phyloP scores from a whole-genome alignment of 2,797 vertebrate genomes.

The Sebastes steindachneri region DNA sequence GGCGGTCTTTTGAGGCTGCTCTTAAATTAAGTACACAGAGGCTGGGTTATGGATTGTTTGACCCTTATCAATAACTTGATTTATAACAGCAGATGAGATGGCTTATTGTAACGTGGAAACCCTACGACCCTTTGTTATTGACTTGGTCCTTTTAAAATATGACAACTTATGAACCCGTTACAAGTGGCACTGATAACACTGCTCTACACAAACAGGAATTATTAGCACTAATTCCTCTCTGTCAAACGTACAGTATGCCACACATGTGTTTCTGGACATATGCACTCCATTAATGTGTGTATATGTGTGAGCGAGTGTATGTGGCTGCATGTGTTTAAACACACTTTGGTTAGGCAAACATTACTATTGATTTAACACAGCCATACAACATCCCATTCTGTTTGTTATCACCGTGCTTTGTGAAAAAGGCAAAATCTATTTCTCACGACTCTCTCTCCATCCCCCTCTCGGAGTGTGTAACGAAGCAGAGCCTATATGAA shows the following conservation, averaged over 20 bases:
- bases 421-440: constrained; percentile 30
- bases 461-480: constrained; percentile 19
- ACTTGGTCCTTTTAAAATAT: not conserved
- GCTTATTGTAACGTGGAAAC: not conserved
- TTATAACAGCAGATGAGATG: not conserved
- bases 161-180: not conserved
- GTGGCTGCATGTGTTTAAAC: constrained; percentile 11
- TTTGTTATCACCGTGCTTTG: constrained; percentile 35
- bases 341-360: constrained; percentile 3
- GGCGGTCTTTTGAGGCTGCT: not conserved
- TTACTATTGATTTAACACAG: constrained; percentile 27
- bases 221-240: not conserved
- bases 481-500: constrained; percentile 26
- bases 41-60: not conserved
- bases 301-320: not conserved
- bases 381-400: not conserved
- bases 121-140: not conserved
- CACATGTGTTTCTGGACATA: not conserved
- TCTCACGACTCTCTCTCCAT: constrained; percentile 11
- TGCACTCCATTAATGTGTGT: not conserved
- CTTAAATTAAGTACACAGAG: not conserved
- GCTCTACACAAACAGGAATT: not conserved
- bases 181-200: not conserved
- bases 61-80: not conserved
- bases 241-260: not conserved